phyloP scores from a whole-genome alignment of 1,140 invertebrate species.

The Ceratina australensis region DNA sequence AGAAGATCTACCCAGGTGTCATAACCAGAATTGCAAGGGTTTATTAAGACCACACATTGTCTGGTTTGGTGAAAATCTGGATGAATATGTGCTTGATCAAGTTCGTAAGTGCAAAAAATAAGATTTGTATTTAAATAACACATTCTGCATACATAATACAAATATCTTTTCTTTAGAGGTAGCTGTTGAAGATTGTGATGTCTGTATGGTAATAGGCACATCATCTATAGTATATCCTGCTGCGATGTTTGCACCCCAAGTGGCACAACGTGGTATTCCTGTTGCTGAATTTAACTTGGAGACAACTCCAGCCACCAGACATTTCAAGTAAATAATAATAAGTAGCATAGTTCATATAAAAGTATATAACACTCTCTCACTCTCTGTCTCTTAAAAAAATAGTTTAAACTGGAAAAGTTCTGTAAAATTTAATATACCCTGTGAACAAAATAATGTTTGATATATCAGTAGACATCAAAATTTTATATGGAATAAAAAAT shows the following conservation, averaged over 20 bases:
- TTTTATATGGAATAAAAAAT: too few relatives aligned
- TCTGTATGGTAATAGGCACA: slow-evolving; percentile 92
- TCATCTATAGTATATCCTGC: slow-evolving; percentile 95
- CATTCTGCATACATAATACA: not conserved
- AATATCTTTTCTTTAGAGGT: slow-evolving; percentile 70
- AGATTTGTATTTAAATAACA: not conserved
- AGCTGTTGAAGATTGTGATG: slow-evolving; percentile 85
- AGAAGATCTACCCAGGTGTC: slow-evolving; percentile 86
- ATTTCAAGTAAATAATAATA: slow-evolving; percentile 83
- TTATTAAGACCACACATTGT: slow-evolving; percentile 92
- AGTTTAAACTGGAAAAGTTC: too few relatives aligned
- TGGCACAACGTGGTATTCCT: slow-evolving; percentile 87
- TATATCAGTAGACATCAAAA: too few relatives aligned
- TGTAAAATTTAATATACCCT: too few relatives aligned
- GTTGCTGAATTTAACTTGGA: slow-evolving; percentile 96
- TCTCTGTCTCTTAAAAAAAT: slow-evolving; percentile 61
- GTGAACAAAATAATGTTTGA: too few relatives aligned
- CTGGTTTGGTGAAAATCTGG: slow-evolving; percentile 93
- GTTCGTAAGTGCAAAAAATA: slow-evolving; percentile 80
- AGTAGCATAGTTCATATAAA: not conserved
- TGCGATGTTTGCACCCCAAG: slow-evolving; percentile 93
- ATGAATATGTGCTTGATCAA: slow-evolving; percentile 82
- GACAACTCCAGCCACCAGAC: slow-evolving; percentile 85
- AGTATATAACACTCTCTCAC: slow-evolving; percentile 37
- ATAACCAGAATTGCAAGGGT: slow-evolving; percentile 83